Evolutionary conservation across 1,140 invertebrate genomes (phyloP), one percentile per base, ranked within the genome.

Genomic region (Lamellibrachia luymesi): DNA sequence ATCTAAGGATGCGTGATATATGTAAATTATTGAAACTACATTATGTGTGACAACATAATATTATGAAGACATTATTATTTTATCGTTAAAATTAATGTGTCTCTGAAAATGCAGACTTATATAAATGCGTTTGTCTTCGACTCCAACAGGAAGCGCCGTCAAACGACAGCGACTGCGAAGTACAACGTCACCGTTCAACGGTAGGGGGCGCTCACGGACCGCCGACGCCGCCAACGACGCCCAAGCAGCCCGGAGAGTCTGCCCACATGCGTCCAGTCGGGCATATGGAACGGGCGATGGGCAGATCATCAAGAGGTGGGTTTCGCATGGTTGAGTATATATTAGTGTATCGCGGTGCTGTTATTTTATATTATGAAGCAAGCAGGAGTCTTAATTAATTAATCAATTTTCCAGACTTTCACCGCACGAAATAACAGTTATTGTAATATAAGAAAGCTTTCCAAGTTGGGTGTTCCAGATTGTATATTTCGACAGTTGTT

Each of bases 151-250:
- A 80, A 80, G 64, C 64, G 5, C 64, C 64, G 17, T 80, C 64
- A 17, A 91, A 49, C 49, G 90, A 51, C 49, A 51, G 90, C 90
- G 90, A 51, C 49, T 91, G 38, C 49, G 90, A 91, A 2, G 90
- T 91, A 27, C 90, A 91, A 25, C 50, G 90, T n/a, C 92, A 52
- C 50, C 27, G 92, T 64, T 8, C 92, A 50, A 2, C 50, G 27
- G 50, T 50, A 2, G 52, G 50, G 17, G 92, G 92, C 22, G 2
- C 50, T 10, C 27, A 56, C 27, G 92, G 92, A 10, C 92, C 92
- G 17, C 92, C 92, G 7, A 92, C 92, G 7, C 92, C 92, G 10
- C 92, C 92, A 8, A 92, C 50, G 2, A 92, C 92, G 27, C 92
- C 92, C 50, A 91, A 91, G 10, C 91, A 91, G 27, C 50, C 38